Evolutionary conservation across 1,140 invertebrate genomes (phyloP).

Genomic region (Microplitis mediator): DNA sequence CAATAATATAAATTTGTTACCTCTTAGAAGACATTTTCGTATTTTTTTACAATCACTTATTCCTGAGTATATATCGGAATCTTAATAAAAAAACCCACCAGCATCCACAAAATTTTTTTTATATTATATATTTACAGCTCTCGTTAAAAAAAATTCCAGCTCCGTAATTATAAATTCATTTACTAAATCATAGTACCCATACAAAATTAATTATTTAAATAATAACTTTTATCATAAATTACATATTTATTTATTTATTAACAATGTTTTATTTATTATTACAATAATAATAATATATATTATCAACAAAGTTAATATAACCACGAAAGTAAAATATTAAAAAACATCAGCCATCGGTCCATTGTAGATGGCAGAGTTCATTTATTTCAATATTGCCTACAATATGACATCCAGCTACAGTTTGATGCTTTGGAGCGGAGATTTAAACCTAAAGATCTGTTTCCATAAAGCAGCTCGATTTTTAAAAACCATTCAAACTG

Average conservation of each 20-base stretch:
- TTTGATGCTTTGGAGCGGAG: neutral
- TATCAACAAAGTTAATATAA: constrained; percentile 32
- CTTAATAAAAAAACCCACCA: constrained; percentile 34
- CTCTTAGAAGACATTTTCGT: constrained; percentile 62
- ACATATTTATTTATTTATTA: constrained; percentile 48
- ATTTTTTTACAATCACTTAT: constrained; percentile 38
- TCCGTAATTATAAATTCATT: constrained; percentile 39
- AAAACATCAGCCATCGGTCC: constrained; percentile 49
- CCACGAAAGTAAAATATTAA: constrained; percentile 49
- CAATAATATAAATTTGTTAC: constrained; percentile 44
- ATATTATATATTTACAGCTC: too few relatives aligned
- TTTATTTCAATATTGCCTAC: neutral
- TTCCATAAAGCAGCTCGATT: neutral
- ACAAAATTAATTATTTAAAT: constrained; percentile 47
- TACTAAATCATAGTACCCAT: constrained; percentile 26
- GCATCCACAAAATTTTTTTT: too few relatives aligned
- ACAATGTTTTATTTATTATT: neutral
- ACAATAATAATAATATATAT: constrained; percentile 53
- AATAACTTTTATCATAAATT: constrained; percentile 46
- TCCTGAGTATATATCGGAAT: constrained; percentile 26
- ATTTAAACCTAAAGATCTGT: constrained; percentile 1
- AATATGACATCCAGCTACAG: too few relatives aligned
- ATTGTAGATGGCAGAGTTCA: constrained; percentile 43
- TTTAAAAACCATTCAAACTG: neutral
- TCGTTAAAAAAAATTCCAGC: too few relatives aligned